Evolutionary conservation across 1,140 invertebrate genomes (phyloP), one percentile per base, ranked within the genome.

Genomic region (Brachionus calyciflorus): DNA sequence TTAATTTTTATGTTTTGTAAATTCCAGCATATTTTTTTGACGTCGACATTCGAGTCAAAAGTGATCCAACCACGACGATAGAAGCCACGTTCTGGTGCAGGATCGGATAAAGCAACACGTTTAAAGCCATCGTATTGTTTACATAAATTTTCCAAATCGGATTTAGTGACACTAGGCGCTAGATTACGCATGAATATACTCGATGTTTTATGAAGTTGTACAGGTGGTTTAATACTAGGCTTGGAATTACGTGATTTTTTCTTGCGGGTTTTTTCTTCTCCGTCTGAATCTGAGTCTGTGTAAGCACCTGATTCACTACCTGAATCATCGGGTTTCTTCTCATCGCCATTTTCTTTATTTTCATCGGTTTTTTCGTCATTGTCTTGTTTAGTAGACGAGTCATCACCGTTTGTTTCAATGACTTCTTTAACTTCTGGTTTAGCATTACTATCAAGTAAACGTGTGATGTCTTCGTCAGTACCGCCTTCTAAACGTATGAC

Each of bases 11-110:
- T 94, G 80, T 95, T 97, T 82, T 98, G 98, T 9, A 99, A 88
- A 83, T 93, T 95, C 95, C 95, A 99, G 84, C 96, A 99, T 77
- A 99, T 98, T 84, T 99, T 95, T 84, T 98, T 98, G 77, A 99
- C 98, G 83, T 98, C 98, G 6, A 98, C 95, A 82, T 94, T 91
- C 44, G 93, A 87, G 80, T 94, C 91, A 85, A 98, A 99, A 0
- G 96, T 98, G 3, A 98, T 94, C 96, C 96, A 99, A 48, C 94
- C 97, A 57, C 95, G 89, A 26, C 96, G 89, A 83, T 94, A 92
- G 90, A 96, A 99, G 44, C 93, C 88, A 81, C 99, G 96, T 0
- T 93, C 91, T 12, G 69, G 69, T 80, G 96, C 89, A 1, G 97
- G 96, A 87, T 99, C 97, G 0, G 96, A 94, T 57, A 99, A 89